A percentile compares a stretch with the other conserved stretches of the same genome.
These are phyloP conservation scores for Mycalesis mineus DNA, from an alignment of 2,888 invertebrate species.

Conservation along the genomic window DNA sequence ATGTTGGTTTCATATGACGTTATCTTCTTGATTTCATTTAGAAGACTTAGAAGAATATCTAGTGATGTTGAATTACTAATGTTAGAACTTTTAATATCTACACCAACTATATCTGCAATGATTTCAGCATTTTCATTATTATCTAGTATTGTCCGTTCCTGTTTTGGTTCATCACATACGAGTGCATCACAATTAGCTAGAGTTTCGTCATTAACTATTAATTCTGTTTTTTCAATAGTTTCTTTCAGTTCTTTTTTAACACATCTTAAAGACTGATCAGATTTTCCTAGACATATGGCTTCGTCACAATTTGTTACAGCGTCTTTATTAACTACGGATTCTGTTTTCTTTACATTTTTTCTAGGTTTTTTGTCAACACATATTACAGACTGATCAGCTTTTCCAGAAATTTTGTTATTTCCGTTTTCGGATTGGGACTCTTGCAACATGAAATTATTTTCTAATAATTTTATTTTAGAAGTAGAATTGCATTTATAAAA, in stretches of 20 bases:
- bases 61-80: slow-evolving; percentile 56
- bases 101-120: background rate
- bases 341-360: background rate
- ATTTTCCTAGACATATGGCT: background rate
- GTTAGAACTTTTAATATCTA: slow-evolving; percentile 25
- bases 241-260: background rate
- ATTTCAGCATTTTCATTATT: background rate
- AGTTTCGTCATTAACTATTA: background rate
- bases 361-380: background rate
- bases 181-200: background rate
- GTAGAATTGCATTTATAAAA: slow-evolving; percentile 23
- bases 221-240: background rate
- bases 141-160: background rate
- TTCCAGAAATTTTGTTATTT: background rate
- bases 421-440: background rate
- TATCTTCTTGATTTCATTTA: slow-evolving; percentile 68
- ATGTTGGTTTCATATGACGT: slow-evolving; percentile 50
- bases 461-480: slow-evolving; percentile 14
- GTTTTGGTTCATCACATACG: too few species aligned
- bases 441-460: background rate
- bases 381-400: background rate
- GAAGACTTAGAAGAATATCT: slow-evolving; percentile 59
- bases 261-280: background rate
- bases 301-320: background rate
- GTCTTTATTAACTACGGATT: background rate